Evolutionary conservation across 2,888 invertebrate genomes (phyloP).

Genomic region (Malacosoma neustria): DNA sequence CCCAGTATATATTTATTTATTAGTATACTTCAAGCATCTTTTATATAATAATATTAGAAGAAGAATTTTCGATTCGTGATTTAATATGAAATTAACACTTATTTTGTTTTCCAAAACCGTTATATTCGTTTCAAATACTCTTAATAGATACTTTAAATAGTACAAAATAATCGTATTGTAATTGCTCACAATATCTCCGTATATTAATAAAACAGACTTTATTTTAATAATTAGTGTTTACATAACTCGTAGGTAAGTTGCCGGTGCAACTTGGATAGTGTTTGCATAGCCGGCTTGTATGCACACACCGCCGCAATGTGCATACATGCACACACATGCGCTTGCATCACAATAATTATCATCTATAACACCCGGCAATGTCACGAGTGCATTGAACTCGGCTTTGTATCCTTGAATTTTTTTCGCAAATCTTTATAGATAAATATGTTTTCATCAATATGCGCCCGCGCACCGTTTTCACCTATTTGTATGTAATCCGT

Average conservation of each 20-base stretch:
- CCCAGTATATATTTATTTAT: no score
- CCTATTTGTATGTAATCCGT: background rate
- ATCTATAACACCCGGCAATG: slow-evolving; percentile 45
- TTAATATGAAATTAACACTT: no score
- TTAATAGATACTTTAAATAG: background rate
- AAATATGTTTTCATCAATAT: slow-evolving; percentile 14
- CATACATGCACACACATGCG: slow-evolving; percentile 19
- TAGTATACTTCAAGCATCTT: no score
- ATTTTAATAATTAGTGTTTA: background rate
- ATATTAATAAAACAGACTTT: background rate
- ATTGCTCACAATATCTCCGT: background rate
- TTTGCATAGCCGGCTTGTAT: background rate
- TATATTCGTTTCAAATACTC: no score
- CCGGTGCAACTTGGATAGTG: background rate
- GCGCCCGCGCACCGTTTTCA: background rate
- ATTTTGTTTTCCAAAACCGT: no score
- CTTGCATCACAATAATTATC: slow-evolving; percentile 46
- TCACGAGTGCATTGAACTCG: slow-evolving; percentile 58
- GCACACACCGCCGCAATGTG: background rate
- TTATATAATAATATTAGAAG: no score
- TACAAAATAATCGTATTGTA: background rate
- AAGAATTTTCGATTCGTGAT: no score
- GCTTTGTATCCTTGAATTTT: slow-evolving; percentile 54
- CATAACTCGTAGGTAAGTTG: background rate
- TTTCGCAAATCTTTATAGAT: slow-evolving; percentile 21